Evolutionary conservation across 2,113 vertebrate genomes (phyloP).

Genomic region (Sisor rabdophorus): DNA sequence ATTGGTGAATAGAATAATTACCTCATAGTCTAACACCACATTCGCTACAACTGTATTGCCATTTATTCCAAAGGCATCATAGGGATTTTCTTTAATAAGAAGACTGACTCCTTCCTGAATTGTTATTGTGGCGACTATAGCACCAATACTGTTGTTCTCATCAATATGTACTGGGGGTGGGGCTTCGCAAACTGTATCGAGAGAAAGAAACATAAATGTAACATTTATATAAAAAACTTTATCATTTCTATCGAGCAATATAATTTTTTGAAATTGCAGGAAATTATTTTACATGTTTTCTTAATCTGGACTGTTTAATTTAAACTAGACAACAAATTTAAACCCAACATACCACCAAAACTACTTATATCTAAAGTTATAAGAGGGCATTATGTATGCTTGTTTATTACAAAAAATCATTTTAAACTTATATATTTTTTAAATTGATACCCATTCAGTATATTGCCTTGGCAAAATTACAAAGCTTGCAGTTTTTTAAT

Average conservation of each 20-base stretch:
- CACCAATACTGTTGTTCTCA: slow-evolving; percentile 51
- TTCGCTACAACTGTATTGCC: slow-evolving; percentile 29
- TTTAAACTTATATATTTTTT: too few relatives aligned
- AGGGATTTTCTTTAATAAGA: accelerated
- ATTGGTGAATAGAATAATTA: slow-evolving; percentile 34
- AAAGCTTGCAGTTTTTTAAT: neutral
- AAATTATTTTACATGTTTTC: neutral
- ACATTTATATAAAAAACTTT: neutral
- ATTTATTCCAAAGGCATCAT: slow-evolving; percentile 27
- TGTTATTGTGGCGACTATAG: neutral
- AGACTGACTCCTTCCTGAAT: neutral
- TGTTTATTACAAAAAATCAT: too few relatives aligned
- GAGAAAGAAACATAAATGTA: neutral
- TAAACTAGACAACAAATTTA: neutral
- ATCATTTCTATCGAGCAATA: neutral
- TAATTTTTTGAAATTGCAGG: neutral
- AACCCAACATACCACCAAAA: neutral
- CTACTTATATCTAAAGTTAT: too few relatives aligned
- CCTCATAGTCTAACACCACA: slow-evolving; percentile 61
- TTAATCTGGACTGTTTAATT: too few relatives aligned
- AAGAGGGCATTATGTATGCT: too few relatives aligned
- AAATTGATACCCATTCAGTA: too few relatives aligned
- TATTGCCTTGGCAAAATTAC: neutral
- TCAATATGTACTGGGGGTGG: accelerated
- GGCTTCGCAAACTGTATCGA: slow-evolving; percentile 50